These are phyloP conservation scores for Podilymbus podiceps DNA, from an alignment of 2,113 vertebrate genomes.

Conservation along the genomic window DNA sequence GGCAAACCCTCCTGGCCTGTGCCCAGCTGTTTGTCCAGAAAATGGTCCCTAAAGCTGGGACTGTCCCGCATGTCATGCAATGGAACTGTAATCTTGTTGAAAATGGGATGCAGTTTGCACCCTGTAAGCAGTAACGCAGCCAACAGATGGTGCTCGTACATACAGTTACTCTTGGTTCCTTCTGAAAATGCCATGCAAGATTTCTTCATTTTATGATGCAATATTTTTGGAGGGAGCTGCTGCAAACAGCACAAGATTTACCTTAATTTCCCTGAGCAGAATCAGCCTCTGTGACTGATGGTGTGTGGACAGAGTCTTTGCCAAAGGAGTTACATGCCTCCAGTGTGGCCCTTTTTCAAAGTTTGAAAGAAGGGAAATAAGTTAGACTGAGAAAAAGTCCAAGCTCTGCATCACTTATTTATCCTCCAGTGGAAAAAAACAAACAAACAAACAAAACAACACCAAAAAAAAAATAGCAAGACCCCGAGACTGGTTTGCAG, in stretches of 20 bases:
- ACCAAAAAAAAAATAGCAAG: not conserved
- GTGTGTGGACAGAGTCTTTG: not conserved
- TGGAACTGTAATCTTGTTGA: not conserved
- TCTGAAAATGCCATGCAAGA: not conserved
- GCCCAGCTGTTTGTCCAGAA: not conserved
- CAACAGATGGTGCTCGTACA: constrained; percentile 53
- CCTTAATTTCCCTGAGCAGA: not conserved
- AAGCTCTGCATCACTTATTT: not conserved
- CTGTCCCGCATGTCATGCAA: fast-evolving
- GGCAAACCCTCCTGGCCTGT: fast-evolving
- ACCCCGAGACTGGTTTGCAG: not conserved
- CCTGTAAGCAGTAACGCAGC: not conserved
- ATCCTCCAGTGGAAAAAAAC: not conserved
- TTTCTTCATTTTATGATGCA: not conserved
- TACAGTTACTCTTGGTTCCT: not conserved
- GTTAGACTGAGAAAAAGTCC: not conserved
- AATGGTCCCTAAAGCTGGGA: not conserved
- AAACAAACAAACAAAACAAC: no score
- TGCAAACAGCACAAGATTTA: not conserved
- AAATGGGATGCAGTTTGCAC: not conserved
- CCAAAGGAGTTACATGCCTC: not conserved
- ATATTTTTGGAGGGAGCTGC: not conserved
- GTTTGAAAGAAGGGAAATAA: not conserved
- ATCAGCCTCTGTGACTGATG: not conserved
- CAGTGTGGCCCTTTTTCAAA: not conserved